Evolutionary conservation across 2,888 invertebrate genomes (phyloP).

Genomic region (Bembecia ichneumoniformis): DNA sequence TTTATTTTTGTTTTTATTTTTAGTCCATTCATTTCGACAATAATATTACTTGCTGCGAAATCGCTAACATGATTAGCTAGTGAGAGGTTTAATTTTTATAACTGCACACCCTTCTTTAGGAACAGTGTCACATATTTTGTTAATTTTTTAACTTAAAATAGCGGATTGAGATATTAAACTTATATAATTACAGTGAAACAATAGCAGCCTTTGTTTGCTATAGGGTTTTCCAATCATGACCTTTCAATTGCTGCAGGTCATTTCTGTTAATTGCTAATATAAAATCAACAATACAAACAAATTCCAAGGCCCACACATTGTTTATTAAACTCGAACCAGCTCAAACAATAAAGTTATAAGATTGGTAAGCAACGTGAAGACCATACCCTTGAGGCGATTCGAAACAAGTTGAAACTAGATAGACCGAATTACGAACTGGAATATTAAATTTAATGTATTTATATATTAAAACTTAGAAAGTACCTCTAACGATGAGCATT

Average conservation of each 20-base stretch:
- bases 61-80: too few relatives aligned
- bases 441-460: too few relatives aligned
- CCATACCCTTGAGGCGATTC: constrained; percentile 35
- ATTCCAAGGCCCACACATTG: constrained; percentile 30
- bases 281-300: constrained; percentile 30
- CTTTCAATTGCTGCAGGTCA: background rate
- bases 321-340: constrained; percentile 26
- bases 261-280: background rate
- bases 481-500: too few relatives aligned
- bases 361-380: constrained; percentile 35
- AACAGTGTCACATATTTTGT: too few relatives aligned
- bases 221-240: background rate
- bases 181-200: background rate
- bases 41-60: too few relatives aligned
- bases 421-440: constrained; percentile 7
- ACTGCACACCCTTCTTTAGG: too few relatives aligned
- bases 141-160: too few relatives aligned
- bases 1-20: too few relatives aligned
- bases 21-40: too few relatives aligned
- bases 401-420: constrained; percentile 27
- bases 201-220: background rate
- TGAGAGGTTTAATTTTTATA: too few relatives aligned
- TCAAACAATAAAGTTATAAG: constrained; percentile 35
- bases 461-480: too few relatives aligned
- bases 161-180: too few relatives aligned